Conservation (phyloP, 2,113 vertebrate genomes). For the Cyprinus carpio region DNA sequence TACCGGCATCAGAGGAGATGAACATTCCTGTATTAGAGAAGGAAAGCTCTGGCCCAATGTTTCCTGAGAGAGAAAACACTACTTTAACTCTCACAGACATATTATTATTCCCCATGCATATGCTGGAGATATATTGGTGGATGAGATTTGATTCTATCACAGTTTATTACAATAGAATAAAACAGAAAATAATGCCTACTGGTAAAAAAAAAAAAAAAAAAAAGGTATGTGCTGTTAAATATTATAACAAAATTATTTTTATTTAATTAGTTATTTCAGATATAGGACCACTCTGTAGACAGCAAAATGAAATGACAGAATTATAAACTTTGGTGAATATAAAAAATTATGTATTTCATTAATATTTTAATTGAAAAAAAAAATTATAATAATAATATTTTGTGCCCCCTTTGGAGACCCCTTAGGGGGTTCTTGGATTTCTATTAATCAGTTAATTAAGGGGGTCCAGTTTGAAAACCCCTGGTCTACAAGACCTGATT, state of each 20-base stretch:
- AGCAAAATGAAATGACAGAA: too few species aligned
- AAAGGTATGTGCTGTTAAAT: not conserved
- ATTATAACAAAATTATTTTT: not conserved
- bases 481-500: not conserved
- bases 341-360: not conserved
- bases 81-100: not conserved
- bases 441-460: not conserved
- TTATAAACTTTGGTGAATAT: too few species aligned
- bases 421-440: not conserved
- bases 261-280: too few species aligned
- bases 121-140: not conserved
- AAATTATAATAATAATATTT: not conserved
- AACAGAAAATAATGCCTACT: not conserved
- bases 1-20: constrained; percentile 92
- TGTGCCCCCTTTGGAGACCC: not conserved
- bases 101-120: constrained; percentile 11
- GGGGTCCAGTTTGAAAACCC: not conserved
- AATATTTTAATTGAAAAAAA: not conserved
- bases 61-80: constrained; percentile 75
- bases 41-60: constrained; percentile 88
- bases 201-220: too few species aligned
- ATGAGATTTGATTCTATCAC: not conserved
- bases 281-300: not conserved
- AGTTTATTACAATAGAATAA: not conserved
- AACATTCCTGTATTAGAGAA: constrained; percentile 87